Base-by-base conservation (phyloP, 35 echinoderm and acorn worm genomes). In the Nesometra sesokonis region DNA sequence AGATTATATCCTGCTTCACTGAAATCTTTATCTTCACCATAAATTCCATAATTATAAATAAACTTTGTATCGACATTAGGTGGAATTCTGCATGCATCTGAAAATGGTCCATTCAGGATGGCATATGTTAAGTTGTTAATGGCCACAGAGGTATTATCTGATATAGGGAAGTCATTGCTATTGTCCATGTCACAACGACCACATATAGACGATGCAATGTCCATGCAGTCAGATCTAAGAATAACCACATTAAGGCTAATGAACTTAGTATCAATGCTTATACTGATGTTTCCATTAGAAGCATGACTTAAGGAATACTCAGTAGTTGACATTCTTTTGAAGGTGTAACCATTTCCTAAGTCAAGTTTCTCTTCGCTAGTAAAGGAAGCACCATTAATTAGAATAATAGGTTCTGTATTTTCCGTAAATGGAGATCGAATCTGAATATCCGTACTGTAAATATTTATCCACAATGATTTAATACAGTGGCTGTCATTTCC, bases 381-480 rank as follows among this genome's bases (percentile, higher is more conserved):
- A 82, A 33, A 33, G 3, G 35, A 87, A 84, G 4, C 90, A 52
- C 43, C 91, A 77, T 90, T 80, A 11, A 90, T 31, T 33, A 84
- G 34, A 0, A 79, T 79, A 30, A 85, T 23, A 29, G 85, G 19
- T 7, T 92, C 88, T 13, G 37, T 78, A 67, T 76, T 47, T 39
- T 85, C 46, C 21, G 89, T 88, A 47, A 7, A 47, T 5, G 90
- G 67, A 33, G 82, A 47, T 19, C 81, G 77, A 31, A 97, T 57
- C 17, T 85, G 89, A 46, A 97, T 43, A 31, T 92, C 86, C 29
- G 81, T 47, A 33, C 77, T 76, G 29, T 5, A 0, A 8, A 92
- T 82, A 46, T 85, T 31, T 77, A 97, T 78, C 94, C 94, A 97
- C 31, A 97, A 36, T 17, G 85, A 80, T 15, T 86, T 97, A 21